Conservation (phyloP, 30 jellyfish, hydroid and myxozoan species). For the Clytia hemisphaerica region DNA sequence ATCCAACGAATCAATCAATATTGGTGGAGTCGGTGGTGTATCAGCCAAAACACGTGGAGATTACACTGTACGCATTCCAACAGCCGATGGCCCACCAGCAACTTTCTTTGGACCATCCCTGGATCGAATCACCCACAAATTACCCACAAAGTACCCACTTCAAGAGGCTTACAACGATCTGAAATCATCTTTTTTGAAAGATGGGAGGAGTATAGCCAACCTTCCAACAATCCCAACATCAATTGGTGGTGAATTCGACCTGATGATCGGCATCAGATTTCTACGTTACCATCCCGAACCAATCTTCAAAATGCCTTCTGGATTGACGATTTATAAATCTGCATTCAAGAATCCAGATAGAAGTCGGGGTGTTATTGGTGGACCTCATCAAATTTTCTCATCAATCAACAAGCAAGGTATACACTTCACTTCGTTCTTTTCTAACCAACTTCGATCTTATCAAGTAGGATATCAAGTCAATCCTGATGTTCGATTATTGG, state of each 20-base stretch:
- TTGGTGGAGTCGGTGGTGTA: too few relatives aligned
- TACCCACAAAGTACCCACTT: not conserved
- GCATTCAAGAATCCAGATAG: not conserved
- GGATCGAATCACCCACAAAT: not conserved
- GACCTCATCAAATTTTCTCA: not conserved
- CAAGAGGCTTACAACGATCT: not conserved
- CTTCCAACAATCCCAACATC: not conserved
- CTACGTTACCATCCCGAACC: slow-evolving; percentile 2
- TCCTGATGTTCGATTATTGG: not conserved
- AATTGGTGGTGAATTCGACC: not conserved
- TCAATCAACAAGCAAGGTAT: not conserved
- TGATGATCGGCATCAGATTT: not conserved
- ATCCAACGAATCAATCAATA: too few relatives aligned
- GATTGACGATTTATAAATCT: not conserved
- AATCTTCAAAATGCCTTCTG: not conserved
- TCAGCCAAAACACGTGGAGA: too few relatives aligned
- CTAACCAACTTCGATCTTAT: not conserved
- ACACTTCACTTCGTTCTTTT: not conserved
- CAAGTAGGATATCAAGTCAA: not conserved
- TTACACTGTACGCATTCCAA: not conserved
- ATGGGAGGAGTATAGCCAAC: not conserved
- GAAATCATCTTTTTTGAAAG: not conserved
- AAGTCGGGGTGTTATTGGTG: slow-evolving; percentile 1
- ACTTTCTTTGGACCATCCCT: not conserved
- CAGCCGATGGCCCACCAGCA: not conserved